Evolutionary conservation across 2,113 vertebrate genomes (phyloP).

Genomic region (Cepphus grylle): DNA sequence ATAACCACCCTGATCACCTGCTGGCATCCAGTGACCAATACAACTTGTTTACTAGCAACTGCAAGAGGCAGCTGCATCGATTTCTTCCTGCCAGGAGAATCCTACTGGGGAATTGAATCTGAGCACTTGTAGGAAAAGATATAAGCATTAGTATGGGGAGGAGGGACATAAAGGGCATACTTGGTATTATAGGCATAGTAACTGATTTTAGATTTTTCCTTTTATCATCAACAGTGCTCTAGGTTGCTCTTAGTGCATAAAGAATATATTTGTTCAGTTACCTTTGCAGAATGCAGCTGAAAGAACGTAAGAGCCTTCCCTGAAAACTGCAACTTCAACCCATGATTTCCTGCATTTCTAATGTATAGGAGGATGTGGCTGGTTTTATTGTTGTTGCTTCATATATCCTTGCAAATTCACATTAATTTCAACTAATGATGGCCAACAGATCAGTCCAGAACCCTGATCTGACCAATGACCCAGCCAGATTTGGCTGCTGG

Average conservation of each 20-base stretch:
- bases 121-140: not conserved
- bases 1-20: not conserved
- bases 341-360: not conserved
- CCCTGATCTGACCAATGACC: not conserved
- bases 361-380: not conserved
- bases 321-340: not conserved
- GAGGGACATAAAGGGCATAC: not conserved
- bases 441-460: not conserved
- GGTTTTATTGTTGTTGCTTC: not conserved
- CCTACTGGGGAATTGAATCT: not conserved
- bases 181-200: not conserved
- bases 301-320: not conserved
- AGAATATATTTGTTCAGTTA: not conserved
- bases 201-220: not conserved
- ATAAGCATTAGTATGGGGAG: not conserved
- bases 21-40: not conserved
- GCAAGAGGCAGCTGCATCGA: not conserved
- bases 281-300: not conserved
- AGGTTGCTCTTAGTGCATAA: not conserved
- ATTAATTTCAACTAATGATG: not conserved
- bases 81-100: not conserved
- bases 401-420: not conserved
- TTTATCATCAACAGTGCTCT: not conserved
- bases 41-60: not conserved
- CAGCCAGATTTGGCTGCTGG: not conserved